Conservation (phyloP, 2,113 vertebrate species). For the Malurus melanocephalus region DNA sequence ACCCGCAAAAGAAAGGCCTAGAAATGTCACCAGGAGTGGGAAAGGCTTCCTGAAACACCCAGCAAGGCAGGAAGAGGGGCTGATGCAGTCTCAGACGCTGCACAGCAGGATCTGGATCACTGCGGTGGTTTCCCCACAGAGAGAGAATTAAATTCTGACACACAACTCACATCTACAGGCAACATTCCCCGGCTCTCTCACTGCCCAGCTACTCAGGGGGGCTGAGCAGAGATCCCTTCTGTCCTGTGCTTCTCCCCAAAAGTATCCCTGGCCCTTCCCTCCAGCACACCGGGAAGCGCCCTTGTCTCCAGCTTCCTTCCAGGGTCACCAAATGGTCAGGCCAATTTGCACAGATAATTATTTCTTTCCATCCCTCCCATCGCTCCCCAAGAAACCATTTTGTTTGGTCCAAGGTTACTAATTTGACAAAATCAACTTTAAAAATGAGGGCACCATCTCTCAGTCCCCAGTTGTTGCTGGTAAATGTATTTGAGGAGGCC, state of each 20-base stretch:
- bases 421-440: background rate
- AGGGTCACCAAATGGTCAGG: background rate
- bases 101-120: background rate
- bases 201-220: rapidly evolving
- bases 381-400: background rate
- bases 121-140: background rate
- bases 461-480: background rate
- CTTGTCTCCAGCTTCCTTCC: background rate
- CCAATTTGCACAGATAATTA: background rate
- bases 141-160: background rate
- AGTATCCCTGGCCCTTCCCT: background rate
- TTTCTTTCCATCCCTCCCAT: background rate
- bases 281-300: background rate
- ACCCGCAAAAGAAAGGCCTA: background rate
- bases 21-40: background rate
- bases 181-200: background rate
- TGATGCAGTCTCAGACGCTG: background rate
- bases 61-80: background rate
- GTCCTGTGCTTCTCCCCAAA: rapidly evolving
- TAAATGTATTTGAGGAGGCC: background rate
- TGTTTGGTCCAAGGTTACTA: background rate
- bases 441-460: background rate
- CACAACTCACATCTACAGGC: background rate
- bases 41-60: background rate
- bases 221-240: rapidly evolving